phyloP scores from a whole-genome alignment of 1,140 invertebrate genomes.

The Paracyclopina nana region DNA sequence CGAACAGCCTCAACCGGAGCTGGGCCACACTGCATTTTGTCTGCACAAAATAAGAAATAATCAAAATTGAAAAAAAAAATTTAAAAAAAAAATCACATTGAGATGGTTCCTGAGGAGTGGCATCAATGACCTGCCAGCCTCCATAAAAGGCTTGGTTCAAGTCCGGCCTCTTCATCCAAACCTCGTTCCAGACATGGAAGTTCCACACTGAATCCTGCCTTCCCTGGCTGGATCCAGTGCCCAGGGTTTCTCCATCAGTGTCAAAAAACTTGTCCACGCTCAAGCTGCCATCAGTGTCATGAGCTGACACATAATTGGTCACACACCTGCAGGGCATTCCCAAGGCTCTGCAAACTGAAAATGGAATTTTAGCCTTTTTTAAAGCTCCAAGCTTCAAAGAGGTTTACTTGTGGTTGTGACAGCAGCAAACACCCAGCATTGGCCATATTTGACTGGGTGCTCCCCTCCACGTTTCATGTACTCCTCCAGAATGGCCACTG shows the following conservation, averaged over 20 bases:
- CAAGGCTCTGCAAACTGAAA: conserved; percentile 29
- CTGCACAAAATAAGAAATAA: conserved; percentile 10
- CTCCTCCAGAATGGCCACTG: conserved; percentile 38
- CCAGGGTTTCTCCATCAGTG: conserved; percentile 23
- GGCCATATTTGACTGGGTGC: conserved; percentile 43
- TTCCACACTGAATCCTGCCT: conserved; percentile 41
- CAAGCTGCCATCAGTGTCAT: conserved; percentile 30
- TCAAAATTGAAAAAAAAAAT: background rate
- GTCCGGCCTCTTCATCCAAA: conserved; percentile 55
- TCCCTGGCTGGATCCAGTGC: conserved; percentile 20
- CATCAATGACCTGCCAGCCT: conserved; percentile 83
- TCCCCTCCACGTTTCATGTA: conserved; percentile 35
- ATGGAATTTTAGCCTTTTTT: background rate
- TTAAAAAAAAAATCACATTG: conserved; percentile 25
- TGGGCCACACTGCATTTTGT: conserved; percentile 35
- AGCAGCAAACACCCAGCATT: conserved; percentile 57
- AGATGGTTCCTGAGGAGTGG: conserved; percentile 65
- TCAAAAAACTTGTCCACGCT: conserved; percentile 32
- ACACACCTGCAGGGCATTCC: conserved; percentile 32
- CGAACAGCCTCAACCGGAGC: conserved; percentile 43
- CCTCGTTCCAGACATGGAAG: conserved; percentile 67
- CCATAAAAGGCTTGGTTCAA: conserved; percentile 42
- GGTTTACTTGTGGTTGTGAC: conserved; percentile 39
- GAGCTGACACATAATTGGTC: conserved; percentile 33
- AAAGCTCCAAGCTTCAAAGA: background rate